phyloP scores from a whole-genome alignment of 37 sponge, comb jelly and placozoan species.

The Amphimedon queenslandica region DNA sequence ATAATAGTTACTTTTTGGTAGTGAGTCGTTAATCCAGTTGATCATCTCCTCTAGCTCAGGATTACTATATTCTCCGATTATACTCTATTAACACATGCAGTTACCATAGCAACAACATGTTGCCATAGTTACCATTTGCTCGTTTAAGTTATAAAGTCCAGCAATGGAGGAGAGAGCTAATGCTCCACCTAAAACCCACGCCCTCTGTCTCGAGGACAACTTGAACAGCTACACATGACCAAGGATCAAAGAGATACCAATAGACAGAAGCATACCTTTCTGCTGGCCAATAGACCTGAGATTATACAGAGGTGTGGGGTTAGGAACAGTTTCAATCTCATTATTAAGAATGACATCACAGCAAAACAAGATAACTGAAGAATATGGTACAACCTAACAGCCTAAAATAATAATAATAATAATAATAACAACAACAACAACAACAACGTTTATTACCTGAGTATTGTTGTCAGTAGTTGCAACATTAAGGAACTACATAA shows the following conservation, averaged over 20 bases:
- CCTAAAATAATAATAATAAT: no score
- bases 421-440: not conserved
- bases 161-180: conserved; percentile 27
- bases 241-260: not conserved
- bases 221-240: not conserved
- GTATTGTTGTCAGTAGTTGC: not conserved
- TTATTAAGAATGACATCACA: conserved; percentile 79
- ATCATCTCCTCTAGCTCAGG: conserved; percentile 73
- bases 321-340: conserved; percentile 94
- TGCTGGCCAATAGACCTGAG: conserved; percentile 30
- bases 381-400: conserved; percentile 41
- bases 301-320: conserved; percentile 80
- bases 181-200: conserved; percentile 16
- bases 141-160: conserved; percentile 47
- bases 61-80: conserved; percentile 79
- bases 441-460: not conserved
- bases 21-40: conserved; percentile 21
- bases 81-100: conserved; percentile 26
- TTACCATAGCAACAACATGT: not conserved
- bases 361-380: conserved; percentile 63
- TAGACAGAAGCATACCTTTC: conserved; percentile 18
- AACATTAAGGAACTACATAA: not conserved
- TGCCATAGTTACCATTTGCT: not conserved
- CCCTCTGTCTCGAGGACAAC: conserved; percentile 5
- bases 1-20: conserved; percentile 11